Evolutionary conservation across 2,888 invertebrate genomes (phyloP), one percentile per base, ranked within the genome.

Genomic region (Ypsolopha scabrella): DNA sequence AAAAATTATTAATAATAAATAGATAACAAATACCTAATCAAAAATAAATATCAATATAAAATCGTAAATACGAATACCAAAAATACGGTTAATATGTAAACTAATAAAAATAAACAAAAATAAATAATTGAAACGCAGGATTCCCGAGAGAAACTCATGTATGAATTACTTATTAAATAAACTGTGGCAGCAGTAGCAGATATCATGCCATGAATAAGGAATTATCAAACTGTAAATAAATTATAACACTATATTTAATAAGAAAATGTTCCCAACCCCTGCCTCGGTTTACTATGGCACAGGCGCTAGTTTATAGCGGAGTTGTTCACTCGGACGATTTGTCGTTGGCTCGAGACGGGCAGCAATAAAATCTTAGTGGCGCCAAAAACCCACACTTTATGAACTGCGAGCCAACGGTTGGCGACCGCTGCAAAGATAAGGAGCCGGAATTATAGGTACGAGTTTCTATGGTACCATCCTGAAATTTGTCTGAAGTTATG

Each of bases 281-380:
- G 68, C 6, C 45, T 41, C 55, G 62, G 63, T 69, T 77, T 75
- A 74, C 76, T 72, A 68, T 63, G 64, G 61, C 58, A 60, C 59
- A 71, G 68, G 70, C 65, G 67, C 63, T 62, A 60, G 67, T 72
- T 72, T 73, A 72, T 65, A 59, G 63, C 58, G 48, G 64, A 51
- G 51, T 45, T 34, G 51, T 51, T 51, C 45, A 51, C 13, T 14
- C 45, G 51, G 45, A 38, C 51, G 50, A 50, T 50, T 51, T 45
- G 65, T 61, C 65, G 64, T 66, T 62, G 62, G 64, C 66, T 66
- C 67, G 68, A 48, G 50, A 43, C 43, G 71, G 67, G 68, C 63
- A 65, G 82, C 75, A 78, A 83, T 85, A 83, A 86, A 85, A 81
- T 81, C 81, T 75, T 75, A 49, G 41, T 49, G 72, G 61, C 70